phyloP scores from a whole-genome alignment of 2,797 vertebrate genomes.

The Enteromius argenteus region DNA sequence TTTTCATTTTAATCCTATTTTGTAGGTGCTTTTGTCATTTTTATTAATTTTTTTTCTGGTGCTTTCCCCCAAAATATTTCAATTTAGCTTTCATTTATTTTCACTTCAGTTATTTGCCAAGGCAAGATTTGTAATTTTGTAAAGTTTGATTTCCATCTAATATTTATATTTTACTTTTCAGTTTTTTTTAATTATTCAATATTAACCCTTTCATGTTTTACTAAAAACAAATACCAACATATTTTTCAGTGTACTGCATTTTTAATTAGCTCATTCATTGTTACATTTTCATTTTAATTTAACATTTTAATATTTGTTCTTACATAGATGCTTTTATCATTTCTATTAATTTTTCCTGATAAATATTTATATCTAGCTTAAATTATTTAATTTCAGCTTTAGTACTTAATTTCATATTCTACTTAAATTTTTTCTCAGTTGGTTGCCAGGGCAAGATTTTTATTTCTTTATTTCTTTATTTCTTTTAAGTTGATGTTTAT shows the following conservation, averaged over 20 bases:
- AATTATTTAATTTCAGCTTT: background rate
- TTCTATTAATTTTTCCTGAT: no score
- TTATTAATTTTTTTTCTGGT: no score
- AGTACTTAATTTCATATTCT: background rate
- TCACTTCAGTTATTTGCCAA: no score
- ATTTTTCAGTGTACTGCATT: background rate
- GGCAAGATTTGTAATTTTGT: no score
- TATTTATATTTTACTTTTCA: background rate
- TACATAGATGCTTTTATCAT: no score
- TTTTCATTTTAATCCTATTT: no score
- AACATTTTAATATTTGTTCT: background rate
- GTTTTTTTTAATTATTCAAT: background rate
- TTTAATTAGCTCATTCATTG: no score
- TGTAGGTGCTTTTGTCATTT: no score
- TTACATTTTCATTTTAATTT: background rate
- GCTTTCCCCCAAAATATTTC: no score
- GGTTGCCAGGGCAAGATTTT: no score
- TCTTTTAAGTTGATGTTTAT: background rate
- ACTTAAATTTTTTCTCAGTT: background rate
- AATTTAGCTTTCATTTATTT: no score
- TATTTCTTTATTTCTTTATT: no score
- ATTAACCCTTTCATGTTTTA: background rate
- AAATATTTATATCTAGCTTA: background rate
- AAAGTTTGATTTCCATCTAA: background rate
- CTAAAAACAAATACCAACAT: background rate